Evolutionary conservation across 1,140 invertebrate species (phyloP).

Genomic region (Apis laboriosa): DNA sequence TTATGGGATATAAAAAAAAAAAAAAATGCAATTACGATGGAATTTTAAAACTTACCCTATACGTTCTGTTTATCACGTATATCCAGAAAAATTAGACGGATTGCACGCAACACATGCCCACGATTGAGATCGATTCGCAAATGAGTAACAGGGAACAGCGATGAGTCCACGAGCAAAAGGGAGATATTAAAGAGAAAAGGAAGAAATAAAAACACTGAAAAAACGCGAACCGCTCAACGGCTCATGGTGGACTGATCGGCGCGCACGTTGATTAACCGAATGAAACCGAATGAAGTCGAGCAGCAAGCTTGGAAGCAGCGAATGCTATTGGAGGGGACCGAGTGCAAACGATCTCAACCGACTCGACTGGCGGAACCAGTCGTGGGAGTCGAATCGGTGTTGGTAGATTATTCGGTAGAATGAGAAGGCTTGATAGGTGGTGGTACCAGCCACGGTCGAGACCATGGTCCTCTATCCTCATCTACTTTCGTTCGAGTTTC

Average conservation of each 20-base stretch:
- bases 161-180: background rate
- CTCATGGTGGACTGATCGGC: constrained; percentile 57
- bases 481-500: constrained; percentile 32
- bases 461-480: constrained; percentile 40
- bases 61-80: background rate
- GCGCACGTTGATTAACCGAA: constrained; percentile 44
- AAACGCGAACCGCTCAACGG: constrained; percentile 40
- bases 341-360: constrained; percentile 49
- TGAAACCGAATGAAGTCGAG: constrained; percentile 7
- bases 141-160: background rate
- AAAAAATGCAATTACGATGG: background rate
- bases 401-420: constrained; percentile 59
- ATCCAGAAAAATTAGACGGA: constrained; percentile 24
- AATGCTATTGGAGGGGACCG: constrained; percentile 40
- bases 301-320: constrained; percentile 16
- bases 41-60: constrained; percentile 32
- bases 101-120: constrained; percentile 48
- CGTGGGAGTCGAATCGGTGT: constrained; percentile 60
- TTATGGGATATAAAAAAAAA: background rate
- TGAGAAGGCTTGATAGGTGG: constrained; percentile 54
- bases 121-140: constrained; percentile 1
- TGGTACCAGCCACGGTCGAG: constrained; percentile 63
- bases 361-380: constrained; percentile 51
- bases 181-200: background rate
- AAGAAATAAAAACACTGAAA: background rate